Evolutionary conservation across 2,797 vertebrate genomes (phyloP).

Genomic region (Chelidonichthys spinosus): DNA sequence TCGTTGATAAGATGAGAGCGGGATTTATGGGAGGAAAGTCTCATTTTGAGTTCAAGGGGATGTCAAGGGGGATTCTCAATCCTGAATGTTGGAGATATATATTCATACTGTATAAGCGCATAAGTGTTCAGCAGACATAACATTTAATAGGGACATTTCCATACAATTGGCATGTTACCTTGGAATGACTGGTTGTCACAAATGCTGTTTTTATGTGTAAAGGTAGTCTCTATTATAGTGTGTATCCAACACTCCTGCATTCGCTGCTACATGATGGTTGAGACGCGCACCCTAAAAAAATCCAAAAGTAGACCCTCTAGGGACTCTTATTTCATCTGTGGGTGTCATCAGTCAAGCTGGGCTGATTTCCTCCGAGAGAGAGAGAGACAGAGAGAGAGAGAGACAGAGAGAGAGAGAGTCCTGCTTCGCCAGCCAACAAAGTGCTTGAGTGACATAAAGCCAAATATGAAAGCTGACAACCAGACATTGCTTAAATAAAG

Average conservation of each 20-base stretch:
- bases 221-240: not conserved
- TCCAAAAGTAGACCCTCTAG: too few species aligned
- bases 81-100: slow-evolving; percentile 4
- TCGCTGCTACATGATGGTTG: not conserved
- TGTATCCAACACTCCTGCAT: not conserved
- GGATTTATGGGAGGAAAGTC: slow-evolving; percentile 14
- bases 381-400: too few species aligned
- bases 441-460: slow-evolving; percentile 23
- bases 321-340: slow-evolving; percentile 38
- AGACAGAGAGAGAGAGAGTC: slow-evolving; percentile 13
- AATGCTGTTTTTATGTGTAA: not conserved
- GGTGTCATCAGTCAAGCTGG: slow-evolving; percentile 50
- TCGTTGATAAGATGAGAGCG: slow-evolving; percentile 24
- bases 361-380: slow-evolving; percentile 43
- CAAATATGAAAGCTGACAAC: slow-evolving; percentile 14
- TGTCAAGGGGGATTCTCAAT: slow-evolving; percentile 13
- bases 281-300: not conserved
- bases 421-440: slow-evolving; percentile 31
- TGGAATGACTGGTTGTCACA: not conserved
- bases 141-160: not conserved
- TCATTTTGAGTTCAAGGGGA: slow-evolving; percentile 17
- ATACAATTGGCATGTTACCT: not conserved
- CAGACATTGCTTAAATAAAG: not conserved
- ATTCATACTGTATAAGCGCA: not conserved
- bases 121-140: not conserved